Base-by-base conservation (phyloP, 2,888 invertebrate genomes). In the Synanthedon formicaeformis region DNA sequence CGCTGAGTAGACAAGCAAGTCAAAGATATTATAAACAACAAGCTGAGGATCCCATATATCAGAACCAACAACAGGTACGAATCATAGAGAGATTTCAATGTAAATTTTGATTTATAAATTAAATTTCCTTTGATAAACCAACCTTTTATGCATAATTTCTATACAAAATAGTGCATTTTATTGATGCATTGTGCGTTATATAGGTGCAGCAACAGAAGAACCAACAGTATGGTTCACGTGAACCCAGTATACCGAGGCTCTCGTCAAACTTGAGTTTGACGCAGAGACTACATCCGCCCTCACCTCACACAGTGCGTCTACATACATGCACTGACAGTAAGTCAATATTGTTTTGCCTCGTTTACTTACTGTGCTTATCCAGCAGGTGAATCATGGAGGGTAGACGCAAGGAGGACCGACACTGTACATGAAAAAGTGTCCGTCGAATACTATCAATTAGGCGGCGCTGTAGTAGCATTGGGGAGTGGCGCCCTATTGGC, bases 191-290 rank as follows among this genome's bases (percentile, higher is more conserved):
- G 27, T 27, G 27, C 27, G 8, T 41, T 4, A 18, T 49, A 49
- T 18, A 87, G 87, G 87, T 87, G 1, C 85, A 86, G 56, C 85
- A 86, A 60, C 87, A 87, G 57, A 85, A 86, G 58, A 84, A 85
- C 53, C 85, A 85, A 57, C 85, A 86, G 59, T 86, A 85, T 69
- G 84, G 79, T 16, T 84, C 85, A 8, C 69, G 85, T 11, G 86
- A 86, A 62, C 77, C 83, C n/a, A 85, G 85, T 59, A 81, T 83
- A 65, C 79, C 81, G 27, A 69, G 81, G 41, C 65, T 86, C 53
- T 80, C 87, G 14, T 84, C 86, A 41, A 85, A 80, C 57, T 70
- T 86, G 62, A 85, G 84, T 54, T 66, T 87, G 23, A 79, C 83
- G 23, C 78, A 85, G 6, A 68, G 81, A 51, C 67, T 84, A 34